Percentiles rank a stretch among this genome's conserved stretches.
Conservation (phyloP, 2,888 invertebrate species). For the Eupsilia transversa region DNA sequence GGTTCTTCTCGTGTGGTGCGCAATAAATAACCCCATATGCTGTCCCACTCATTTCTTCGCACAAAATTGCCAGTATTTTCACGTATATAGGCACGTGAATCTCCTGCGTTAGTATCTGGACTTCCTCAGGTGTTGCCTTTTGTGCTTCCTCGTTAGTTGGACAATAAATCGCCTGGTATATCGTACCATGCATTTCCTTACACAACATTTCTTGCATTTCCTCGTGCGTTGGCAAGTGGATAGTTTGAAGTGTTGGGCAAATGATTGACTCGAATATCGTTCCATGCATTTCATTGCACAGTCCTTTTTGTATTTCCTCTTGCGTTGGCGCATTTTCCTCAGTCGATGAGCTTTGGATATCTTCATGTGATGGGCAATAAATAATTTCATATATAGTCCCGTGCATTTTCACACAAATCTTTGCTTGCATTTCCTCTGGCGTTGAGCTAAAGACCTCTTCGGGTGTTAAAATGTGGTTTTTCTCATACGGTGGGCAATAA, state of each 20-base stretch:
- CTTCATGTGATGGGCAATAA: conserved; percentile 3
- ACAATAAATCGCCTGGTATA: conserved; percentile 24
- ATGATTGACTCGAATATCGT: conserved; percentile 25
- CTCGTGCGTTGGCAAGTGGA: conserved; percentile 4
- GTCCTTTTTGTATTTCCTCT: conserved; percentile 3
- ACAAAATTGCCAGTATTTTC: conserved; percentile 8
- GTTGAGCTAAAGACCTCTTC: too few species aligned
- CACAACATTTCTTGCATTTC: conserved; percentile 20
- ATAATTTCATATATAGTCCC: conserved; percentile 11
- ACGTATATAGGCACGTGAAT: conserved; percentile 8
- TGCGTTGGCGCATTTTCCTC: neutral
- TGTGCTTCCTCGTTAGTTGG: neutral
- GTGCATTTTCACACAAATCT: conserved; percentile 11
- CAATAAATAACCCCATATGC: conserved; percentile 15
- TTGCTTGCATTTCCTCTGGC: conserved; percentile 16
- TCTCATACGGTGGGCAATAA: too few species aligned
- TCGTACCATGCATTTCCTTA: conserved; percentile 16
- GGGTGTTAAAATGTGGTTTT: too few species aligned
- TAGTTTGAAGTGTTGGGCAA: conserved; percentile 12
- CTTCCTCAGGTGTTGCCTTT: neutral
- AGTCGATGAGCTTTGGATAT: neutral
- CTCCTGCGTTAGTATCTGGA: neutral
- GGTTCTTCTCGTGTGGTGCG: neutral
- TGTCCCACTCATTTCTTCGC: conserved; percentile 9
- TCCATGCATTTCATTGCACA: conserved; percentile 20